Evolutionary conservation across 2,797 vertebrate genomes (phyloP), one percentile per base, ranked within the genome.

Genomic region (Gallinago stenura): DNA sequence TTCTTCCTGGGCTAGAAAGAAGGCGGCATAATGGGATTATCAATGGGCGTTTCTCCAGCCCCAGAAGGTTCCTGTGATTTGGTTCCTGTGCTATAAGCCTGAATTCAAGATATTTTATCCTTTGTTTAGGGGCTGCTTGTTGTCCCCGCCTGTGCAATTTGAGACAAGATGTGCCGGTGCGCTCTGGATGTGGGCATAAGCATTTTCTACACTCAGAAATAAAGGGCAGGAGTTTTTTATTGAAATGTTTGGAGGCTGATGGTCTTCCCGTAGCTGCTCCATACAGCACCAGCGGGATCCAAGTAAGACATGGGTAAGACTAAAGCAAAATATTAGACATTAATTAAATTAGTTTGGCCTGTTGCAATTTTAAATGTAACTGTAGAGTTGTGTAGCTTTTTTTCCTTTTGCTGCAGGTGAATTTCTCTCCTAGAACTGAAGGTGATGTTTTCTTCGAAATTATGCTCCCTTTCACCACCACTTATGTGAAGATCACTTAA

Each of bases 101-200:
- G 0, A 83, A 76, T 50, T 68, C 53, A 45, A 31, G 37, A n/a
- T 54, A 1, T 58, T 76, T 83, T 22, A 45, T 28, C n/a, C 28
- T 8, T 12, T 17, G 24, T 1, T 0, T 62, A 4, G 2, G 16
- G 80, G 28, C 37, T 83, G 37, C 31, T 5, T 4, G 4, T 53
- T 28, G 20, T 79, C 21, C 21, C 25, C 4, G 41, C 10, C 28
- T 50, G 25, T 9, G 7, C 0, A 4, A 56, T 70, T 53, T 68
- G 77, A 76, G 33, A 11, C 15, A 13, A 25, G 85, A 41, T 15
- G 41, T 62, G 8, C 22, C 51, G 10, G 17, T 50, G 45, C 0
- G 1, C 4, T 41, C 45, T 0, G 0, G 28, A 6, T 57, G 30
- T 58, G 43, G 10, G 15, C 39, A 21, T 24, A 8, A 80, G 10